Conservation (phyloP, 2,797 vertebrate genomes). For the Prionace glauca region DNA sequence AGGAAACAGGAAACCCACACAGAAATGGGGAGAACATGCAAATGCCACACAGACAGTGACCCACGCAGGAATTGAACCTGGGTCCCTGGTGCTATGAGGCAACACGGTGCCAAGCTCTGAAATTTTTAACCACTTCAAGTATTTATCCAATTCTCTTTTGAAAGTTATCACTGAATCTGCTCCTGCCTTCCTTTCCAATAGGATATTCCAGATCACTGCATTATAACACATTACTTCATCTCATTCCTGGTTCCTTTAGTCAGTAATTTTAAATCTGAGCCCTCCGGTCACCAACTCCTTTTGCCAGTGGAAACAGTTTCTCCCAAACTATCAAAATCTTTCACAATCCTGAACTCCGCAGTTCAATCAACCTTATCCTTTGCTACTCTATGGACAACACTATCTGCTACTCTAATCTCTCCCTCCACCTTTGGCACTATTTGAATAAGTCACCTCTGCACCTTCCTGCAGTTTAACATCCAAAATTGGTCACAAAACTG, state of each 20-base stretch:
- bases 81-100: too few relatives aligned
- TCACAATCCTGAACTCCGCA: neutral
- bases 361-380: neutral
- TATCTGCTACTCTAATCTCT: neutral
- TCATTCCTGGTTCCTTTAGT: neutral
- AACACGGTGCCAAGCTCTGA: neutral
- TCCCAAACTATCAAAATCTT: neutral
- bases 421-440: too few relatives aligned
- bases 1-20: too few relatives aligned
- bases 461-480: neutral
- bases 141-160: neutral
- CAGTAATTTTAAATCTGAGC: neutral
- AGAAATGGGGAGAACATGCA: too few relatives aligned
- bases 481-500: neutral
- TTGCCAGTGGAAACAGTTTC: neutral
- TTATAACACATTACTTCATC: neutral
- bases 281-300: neutral
- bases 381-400: neutral
- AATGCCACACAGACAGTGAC: too few relatives aligned
- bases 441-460: neutral
- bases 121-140: neutral
- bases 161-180: neutral
- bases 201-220: neutral
- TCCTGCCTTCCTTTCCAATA: neutral
- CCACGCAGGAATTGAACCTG: too few relatives aligned